Conservation (phyloP, 2,113 vertebrate genomes). For the Montifringilla adamsi region DNA sequence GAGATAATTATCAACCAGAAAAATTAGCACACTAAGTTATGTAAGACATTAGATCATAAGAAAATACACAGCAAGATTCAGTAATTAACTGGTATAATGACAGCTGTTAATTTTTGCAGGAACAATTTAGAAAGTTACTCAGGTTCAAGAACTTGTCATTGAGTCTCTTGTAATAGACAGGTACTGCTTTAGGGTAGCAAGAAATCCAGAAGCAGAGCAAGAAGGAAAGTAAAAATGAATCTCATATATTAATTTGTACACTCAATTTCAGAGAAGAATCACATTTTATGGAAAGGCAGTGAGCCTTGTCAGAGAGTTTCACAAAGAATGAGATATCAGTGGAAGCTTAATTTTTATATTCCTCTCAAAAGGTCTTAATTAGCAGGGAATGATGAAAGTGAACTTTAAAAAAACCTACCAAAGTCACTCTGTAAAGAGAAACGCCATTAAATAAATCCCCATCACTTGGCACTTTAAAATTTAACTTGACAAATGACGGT, state of each 20-base stretch:
- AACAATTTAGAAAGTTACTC: neutral
- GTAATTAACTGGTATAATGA: neutral
- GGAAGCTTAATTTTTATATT: constrained; percentile 40
- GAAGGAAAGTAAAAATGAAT: neutral
- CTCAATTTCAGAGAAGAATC: neutral
- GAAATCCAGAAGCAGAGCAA: neutral
- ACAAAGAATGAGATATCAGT: constrained; percentile 8
- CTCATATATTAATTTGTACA: constrained; percentile 21
- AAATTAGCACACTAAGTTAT: neutral
- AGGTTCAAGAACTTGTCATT: neutral
- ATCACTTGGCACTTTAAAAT: neutral
- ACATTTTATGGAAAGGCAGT: constrained; percentile 8
- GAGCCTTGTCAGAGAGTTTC: constrained; percentile 24
- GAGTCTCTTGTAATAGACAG: neutral
- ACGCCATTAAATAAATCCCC: constrained; percentile 7
- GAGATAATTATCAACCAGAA: neutral
- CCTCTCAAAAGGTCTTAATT: constrained; percentile 44
- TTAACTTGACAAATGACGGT: neutral
- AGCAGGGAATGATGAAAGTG: neutral
- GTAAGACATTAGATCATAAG: neutral
- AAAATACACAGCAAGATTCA: neutral
- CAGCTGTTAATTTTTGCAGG: neutral
- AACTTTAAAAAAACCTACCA: neutral
- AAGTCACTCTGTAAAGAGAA: constrained; percentile 10
- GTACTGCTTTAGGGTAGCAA: neutral